Evolutionary conservation across 2,888 invertebrate species (phyloP).

Genomic region (Chaetoderma sp.): DNA sequence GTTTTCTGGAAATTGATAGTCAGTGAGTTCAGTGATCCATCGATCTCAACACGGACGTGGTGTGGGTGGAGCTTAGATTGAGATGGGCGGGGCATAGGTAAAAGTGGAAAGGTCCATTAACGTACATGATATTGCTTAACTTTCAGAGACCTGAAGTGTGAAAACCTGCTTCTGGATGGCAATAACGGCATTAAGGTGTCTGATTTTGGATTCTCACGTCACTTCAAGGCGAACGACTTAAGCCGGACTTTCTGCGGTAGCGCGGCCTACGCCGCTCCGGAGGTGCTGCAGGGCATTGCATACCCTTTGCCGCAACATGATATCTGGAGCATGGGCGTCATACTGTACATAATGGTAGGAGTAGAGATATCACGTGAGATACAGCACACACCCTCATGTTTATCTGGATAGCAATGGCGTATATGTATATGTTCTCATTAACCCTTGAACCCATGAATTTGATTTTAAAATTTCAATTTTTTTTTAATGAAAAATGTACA

Average conservation of each 20-base stretch:
- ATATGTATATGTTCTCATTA: background rate
- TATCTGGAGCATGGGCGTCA: slow-evolving; percentile 82
- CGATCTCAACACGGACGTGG: no score
- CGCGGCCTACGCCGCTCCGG: slow-evolving; percentile 89
- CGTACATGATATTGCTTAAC: no score
- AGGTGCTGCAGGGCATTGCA: slow-evolving; percentile 81
- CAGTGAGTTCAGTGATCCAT: no score
- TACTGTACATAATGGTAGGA: slow-evolving; percentile 81
- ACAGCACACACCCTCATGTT: background rate
- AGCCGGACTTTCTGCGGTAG: slow-evolving; percentile 73
- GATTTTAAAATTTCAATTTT: no score
- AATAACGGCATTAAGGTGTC: slow-evolving; percentile 85
- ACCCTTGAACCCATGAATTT: no score
- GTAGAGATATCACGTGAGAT: no score
- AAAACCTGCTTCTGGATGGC: slow-evolving; percentile 76
- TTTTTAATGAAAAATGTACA: no score
- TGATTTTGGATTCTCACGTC: slow-evolving; percentile 88
- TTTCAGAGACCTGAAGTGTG: slow-evolving; percentile 87
- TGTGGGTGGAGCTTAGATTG: no score
- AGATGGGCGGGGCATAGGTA: no score
- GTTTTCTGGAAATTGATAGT: no score
- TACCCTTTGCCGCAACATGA: slow-evolving; percentile 73
- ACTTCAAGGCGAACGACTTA: slow-evolving; percentile 63
- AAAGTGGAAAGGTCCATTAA: no score
- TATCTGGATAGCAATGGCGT: background rate